Base-by-base conservation (phyloP, 2,888 invertebrate species). In the Ophion ventricosus region DNA sequence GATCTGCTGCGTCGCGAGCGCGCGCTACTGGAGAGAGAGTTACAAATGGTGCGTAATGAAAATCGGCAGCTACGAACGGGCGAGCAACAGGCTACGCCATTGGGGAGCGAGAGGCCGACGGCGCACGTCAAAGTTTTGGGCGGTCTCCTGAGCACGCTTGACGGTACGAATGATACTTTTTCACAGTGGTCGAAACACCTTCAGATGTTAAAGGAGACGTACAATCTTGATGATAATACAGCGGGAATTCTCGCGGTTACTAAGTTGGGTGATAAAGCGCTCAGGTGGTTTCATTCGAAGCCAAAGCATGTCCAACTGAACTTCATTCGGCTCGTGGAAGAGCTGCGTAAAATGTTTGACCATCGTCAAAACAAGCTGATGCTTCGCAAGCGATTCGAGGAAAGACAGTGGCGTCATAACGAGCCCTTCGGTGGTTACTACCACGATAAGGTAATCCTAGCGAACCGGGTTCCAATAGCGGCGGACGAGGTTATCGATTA, bases 401-500 rank as follows among this genome's bases (percentile, higher is more conserved):
- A 56, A 43, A 77, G 88, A 57, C 61, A 63, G 8, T 88, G 87
- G 87, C 77, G 78, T 14, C 8, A 26, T 1, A 73, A 29, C 8
- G 87, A 88, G 49, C 40, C 81, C 1, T 89, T 88, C 63, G 67
- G 82, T 17, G 81, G 85, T 11, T 87, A 88, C 64, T 81, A 72
- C 26, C 86, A 87, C 26, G 84, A 87, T 3, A 87, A 88, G 56
- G 26, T 86, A 0, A 87, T 86, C 20, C 56, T 87, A 11, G 87
- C 74, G 8, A 88, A 87, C 63, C 75, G 75, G 5, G 86, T 88
- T 11, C 83, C 87, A 1, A 84, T 87, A 0, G 26, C 40, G 0
- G 83, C 84, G 4, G 83, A 84, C 1, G 88, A 89, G 49, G 56
- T 88, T 10, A 59, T 88, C 7, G 86, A 87, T n/a, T 87, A 85